Percentiles rank a stretch among this genome's conserved stretches.
These are phyloP conservation scores for Cephalotes varians DNA, from an alignment of 2,888 invertebrate genomes.

Conservation along the genomic window DNA sequence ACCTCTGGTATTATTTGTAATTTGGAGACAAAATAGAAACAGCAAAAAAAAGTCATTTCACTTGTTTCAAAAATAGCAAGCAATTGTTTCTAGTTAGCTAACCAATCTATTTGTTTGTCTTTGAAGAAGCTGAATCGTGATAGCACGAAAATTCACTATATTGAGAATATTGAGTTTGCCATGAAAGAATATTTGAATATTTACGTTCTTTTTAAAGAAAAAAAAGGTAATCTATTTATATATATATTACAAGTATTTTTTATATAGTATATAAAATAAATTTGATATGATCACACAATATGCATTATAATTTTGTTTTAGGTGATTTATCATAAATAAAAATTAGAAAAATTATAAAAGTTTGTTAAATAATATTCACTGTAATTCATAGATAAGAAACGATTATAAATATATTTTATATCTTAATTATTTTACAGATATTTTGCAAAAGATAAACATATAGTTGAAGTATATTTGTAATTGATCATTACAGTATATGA, in stretches of 20 bases:
- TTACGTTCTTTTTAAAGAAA: constrained; percentile 72
- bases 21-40: constrained; percentile 27
- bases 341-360: constrained; percentile 7
- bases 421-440: constrained; percentile 11
- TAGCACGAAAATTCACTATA: constrained; percentile 59
- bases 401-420: constrained; percentile 27
- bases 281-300: neutral
- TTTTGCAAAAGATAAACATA: neutral
- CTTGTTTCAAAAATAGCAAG: constrained; percentile 3
- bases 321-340: neutral
- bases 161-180: constrained; percentile 77
- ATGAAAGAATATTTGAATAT: constrained; percentile 75
- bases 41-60: constrained; percentile 10
- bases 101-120: constrained; percentile 69
- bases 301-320: constrained; percentile 20
- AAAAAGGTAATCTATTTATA: constrained; percentile 74
- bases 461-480: constrained; percentile 38
- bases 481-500: constrained; percentile 26
- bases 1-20: neutral
- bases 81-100: constrained; percentile 74
- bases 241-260: constrained; percentile 13
- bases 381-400: neutral
- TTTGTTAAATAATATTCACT: constrained; percentile 13
- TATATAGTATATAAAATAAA: constrained; percentile 39
- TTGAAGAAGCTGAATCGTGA: constrained; percentile 59